Evolutionary conservation across 2,113 vertebrate genomes (phyloP).

Genomic region (Hemiscyllium ocellatum): DNA sequence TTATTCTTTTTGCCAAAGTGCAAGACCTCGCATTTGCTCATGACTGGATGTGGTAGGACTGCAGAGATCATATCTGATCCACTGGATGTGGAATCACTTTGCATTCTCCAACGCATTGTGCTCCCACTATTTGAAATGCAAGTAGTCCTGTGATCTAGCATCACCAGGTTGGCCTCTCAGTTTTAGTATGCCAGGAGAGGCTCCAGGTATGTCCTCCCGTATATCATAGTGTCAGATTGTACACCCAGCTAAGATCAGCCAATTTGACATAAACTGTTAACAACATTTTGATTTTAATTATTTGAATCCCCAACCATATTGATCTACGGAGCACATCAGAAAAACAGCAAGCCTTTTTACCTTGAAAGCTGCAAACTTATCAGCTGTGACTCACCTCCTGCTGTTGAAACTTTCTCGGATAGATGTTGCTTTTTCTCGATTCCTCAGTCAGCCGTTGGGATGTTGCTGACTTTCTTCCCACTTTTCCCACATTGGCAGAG

Average conservation of each 20-base stretch:
- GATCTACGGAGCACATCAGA: background rate
- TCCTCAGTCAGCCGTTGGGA: background rate
- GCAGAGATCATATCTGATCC: too few relatives aligned
- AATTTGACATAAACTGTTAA: background rate
- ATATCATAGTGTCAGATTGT: background rate
- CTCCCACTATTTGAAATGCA: too few relatives aligned
- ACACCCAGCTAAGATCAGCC: background rate
- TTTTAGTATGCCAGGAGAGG: too few relatives aligned
- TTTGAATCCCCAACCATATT: background rate
- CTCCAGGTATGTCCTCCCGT: too few relatives aligned
- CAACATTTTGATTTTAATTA: background rate
- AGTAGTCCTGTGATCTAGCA: too few relatives aligned
- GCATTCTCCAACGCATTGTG: too few relatives aligned
- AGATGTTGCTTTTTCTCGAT: background rate
- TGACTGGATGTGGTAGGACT: too few relatives aligned
- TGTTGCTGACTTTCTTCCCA: background rate
- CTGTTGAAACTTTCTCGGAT: background rate
- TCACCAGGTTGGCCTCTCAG: too few relatives aligned
- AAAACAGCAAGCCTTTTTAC: background rate
- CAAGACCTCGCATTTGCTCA: too few relatives aligned
- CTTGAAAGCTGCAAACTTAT: background rate
- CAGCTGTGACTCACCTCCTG: background rate
- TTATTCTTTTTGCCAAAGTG: too few relatives aligned
- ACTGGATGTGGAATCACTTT: too few relatives aligned
- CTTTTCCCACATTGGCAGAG: background rate